A percentile compares a stretch with the other conserved stretches of the same genome.
Conservation (phyloP, 2,113 vertebrate genomes). For the Plestiodon gilberti region DNA sequence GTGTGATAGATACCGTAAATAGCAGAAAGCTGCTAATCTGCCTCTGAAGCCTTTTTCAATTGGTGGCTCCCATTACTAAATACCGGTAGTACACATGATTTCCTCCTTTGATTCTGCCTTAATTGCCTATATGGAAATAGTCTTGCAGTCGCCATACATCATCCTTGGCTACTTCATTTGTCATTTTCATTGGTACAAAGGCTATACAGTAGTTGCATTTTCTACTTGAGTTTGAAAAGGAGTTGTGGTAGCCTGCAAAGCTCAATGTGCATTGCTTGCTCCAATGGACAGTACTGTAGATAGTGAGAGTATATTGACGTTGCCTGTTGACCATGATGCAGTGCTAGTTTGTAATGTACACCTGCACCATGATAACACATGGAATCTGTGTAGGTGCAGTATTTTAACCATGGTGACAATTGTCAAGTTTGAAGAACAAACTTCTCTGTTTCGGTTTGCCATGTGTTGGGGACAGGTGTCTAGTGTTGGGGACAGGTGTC, state of each 20-base stretch:
- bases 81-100: not conserved
- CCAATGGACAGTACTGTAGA: not conserved
- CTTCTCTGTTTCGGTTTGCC: not conserved
- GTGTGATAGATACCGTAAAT: not conserved
- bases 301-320: not conserved
- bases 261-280: not conserved
- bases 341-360: not conserved
- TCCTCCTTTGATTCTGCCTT: not conserved
- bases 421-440: not conserved
- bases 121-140: not conserved
- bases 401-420: not conserved
- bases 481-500: too few species aligned
- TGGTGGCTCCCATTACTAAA: not conserved
- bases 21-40: not conserved
- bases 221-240: not conserved
- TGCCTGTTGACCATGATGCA: not conserved
- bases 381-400: not conserved
- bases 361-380: not conserved
- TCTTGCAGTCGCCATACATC: not conserved
- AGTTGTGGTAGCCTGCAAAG: not conserved
- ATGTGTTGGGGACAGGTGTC: not conserved
- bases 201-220: not conserved
- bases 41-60: not conserved
- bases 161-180: not conserved
- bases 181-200: not conserved